These are phyloP conservation scores for Dicycla oo DNA, from an alignment of 2,888 invertebrate species.

Conservation along the genomic window DNA sequence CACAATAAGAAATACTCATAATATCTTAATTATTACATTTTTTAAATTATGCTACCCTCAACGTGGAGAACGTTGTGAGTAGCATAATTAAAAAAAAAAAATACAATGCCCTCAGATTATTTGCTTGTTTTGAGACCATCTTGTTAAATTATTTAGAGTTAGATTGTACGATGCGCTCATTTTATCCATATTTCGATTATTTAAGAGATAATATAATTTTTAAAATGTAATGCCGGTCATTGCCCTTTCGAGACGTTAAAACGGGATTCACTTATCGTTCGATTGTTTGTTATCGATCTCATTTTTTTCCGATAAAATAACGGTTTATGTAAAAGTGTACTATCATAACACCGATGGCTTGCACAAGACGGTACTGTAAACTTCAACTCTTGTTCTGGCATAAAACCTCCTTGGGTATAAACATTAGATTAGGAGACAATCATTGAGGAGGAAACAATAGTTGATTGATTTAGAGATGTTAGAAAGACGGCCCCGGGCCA, in stretches of 20 bases:
- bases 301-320: constrained; percentile 33
- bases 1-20: too few species aligned
- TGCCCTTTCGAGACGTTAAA: constrained; percentile 37
- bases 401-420: too few species aligned
- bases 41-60: too few species aligned
- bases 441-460: too few species aligned
- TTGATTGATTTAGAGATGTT: too few species aligned
- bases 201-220: neutral
- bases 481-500: too few species aligned
- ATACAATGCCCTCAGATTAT: too few species aligned
- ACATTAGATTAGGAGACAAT: too few species aligned
- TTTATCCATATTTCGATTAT: neutral
- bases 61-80: too few species aligned
- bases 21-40: too few species aligned
- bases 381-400: too few species aligned
- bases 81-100: too few species aligned
- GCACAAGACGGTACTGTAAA: neutral
- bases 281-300: constrained; percentile 51
- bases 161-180: neutral
- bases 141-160: neutral
- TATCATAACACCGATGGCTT: constrained; percentile 8
- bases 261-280: constrained; percentile 44
- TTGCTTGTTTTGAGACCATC: neutral
- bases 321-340: constrained; percentile 38
- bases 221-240: constrained; percentile 22